Base-by-base conservation (phyloP, 2,888 invertebrate genomes). In the Lycia hirtaria region DNA sequence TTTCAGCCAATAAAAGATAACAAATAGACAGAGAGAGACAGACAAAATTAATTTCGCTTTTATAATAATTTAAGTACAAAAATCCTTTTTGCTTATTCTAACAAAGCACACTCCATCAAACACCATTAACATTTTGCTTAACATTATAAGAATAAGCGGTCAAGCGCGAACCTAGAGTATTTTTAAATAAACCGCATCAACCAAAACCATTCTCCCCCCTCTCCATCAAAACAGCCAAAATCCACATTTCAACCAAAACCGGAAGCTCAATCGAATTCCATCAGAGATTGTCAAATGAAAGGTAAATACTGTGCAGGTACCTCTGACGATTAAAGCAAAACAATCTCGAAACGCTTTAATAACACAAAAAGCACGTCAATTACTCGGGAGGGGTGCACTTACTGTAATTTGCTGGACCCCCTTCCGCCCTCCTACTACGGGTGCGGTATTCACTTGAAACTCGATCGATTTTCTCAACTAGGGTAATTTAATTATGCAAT, bases 321-420 rank as follows among this genome's bases (percentile, higher is more conserved):
- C 28, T 26, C 38, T 33, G 51, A 60, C 59, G 60, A 65, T 65
- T 65, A 60, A 62, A 62, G 48, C 60, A 56, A 62, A 65, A 65
- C 65, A 62, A 60, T 58, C 65, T 56, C 50, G 35, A 44, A 53
- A 45, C 48, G 51, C 22, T 60, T 62, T 57, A 65, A 63, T 60
- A 60, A 62, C 53, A 58, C 56, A 60, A 62, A 65, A 54, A 61
- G 59, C 44, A 52, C 43, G 56, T 60, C 60, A 58, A 66, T 66
- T 58, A 62, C 43, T 47, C 15, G 40, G 20, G 44, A 33, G 53
- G 49, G 35, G 55, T 49, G 54, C 55, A 61, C 56, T 65, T 63
- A 59, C 49, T 52, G 26, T 55, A 62, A 62, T 62, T 59, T 49
- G 43, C 30, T 43, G 35, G 30, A 52, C 44, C 38, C 50, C 38